These are phyloP conservation scores for Brachionus plicatilis DNA, from an alignment of 1,140 invertebrate species.

Conservation along the genomic window DNA sequence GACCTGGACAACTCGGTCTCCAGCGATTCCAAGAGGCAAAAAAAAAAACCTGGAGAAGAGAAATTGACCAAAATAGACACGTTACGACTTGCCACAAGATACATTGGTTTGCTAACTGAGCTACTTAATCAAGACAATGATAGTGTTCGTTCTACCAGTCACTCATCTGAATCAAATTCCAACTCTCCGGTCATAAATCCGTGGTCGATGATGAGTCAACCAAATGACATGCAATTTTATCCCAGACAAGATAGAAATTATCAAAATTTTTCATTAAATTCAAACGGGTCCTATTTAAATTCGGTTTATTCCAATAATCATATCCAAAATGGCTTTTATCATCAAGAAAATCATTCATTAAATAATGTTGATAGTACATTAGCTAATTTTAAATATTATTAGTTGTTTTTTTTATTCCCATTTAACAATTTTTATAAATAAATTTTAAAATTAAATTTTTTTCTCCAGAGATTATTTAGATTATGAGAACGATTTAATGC, in stretches of 20 bases:
- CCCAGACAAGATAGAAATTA: background rate
- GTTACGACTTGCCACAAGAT: background rate
- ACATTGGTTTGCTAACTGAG: constrained; percentile 29
- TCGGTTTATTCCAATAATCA: background rate
- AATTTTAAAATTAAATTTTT: background rate
- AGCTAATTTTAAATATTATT: background rate
- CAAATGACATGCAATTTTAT: background rate
- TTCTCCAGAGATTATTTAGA: background rate
- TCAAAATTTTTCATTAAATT: background rate
- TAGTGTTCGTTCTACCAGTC: background rate
- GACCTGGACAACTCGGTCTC: background rate
- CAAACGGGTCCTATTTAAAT: background rate
- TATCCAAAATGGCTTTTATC: background rate
- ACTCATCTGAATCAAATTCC: background rate
- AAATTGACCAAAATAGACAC: constrained; percentile 40
- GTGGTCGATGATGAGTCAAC: background rate
- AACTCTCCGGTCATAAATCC: background rate
- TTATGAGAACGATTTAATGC: background rate
- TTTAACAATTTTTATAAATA: background rate
- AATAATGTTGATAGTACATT: background rate
- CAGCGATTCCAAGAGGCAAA: background rate
- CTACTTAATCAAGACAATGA: background rate
- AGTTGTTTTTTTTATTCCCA: background rate
- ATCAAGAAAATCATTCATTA: background rate
- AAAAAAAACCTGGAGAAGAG: background rate